phyloP scores from a whole-genome alignment of 2,888 invertebrate species.

The Drosophila colorata region DNA sequence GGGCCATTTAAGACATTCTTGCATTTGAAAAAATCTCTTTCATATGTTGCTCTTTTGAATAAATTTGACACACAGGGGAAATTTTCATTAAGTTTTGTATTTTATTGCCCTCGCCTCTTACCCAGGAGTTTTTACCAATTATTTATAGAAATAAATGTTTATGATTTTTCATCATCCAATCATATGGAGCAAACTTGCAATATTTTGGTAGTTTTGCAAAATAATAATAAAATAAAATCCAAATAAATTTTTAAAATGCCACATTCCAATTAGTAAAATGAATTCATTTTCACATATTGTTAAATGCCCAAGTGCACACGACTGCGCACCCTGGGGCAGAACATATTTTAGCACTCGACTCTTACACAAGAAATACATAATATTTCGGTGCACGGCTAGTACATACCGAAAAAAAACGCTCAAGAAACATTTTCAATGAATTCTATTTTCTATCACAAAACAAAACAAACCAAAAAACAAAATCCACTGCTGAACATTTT shows the following conservation, averaged over 20 bases:
- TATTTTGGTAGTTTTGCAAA: background rate
- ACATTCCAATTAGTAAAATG: conserved; percentile 69
- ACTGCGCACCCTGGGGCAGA: conserved; percentile 23
- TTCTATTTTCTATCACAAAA: no score
- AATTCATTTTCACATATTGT: conserved; percentile 68
- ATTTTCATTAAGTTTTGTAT: background rate
- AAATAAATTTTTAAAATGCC: conserved; percentile 47
- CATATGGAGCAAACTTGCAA: background rate
- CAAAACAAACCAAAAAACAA: no score
- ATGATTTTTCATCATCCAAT: background rate
- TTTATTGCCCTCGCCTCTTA: background rate
- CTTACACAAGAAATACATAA: background rate
- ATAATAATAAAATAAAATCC: conserved; percentile 2
- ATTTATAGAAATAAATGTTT: background rate
- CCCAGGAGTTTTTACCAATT: background rate
- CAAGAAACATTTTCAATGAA: no score
- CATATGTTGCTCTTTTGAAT: no score
- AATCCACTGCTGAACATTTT: background rate
- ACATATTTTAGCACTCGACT: conserved; percentile 26
- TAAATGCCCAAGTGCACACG: conserved; percentile 58
- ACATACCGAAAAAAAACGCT: conserved; percentile 1
- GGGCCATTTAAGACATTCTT: no score
- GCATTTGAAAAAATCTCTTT: background rate
- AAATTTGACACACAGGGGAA: background rate
- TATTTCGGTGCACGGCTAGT: background rate